These are phyloP conservation scores for Ormia ochracea DNA, from an alignment of 2,888 invertebrate genomes.

Conservation along the genomic window DNA sequence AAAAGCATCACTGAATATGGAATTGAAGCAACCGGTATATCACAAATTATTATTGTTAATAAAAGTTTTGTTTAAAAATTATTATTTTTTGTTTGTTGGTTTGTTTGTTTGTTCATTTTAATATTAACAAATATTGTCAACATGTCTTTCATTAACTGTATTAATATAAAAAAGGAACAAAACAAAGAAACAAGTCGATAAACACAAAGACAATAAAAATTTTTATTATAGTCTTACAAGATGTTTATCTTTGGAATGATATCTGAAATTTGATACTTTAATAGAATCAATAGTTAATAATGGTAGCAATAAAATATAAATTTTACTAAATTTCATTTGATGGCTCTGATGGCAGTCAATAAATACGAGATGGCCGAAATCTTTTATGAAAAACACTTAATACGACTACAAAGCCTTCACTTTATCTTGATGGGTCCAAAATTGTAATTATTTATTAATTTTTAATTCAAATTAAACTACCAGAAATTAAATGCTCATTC, in stretches of 20 bases:
- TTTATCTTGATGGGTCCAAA: not conserved
- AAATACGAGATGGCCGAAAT: not conserved
- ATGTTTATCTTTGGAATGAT: not conserved
- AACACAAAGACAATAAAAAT: not conserved
- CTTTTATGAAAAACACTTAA: not conserved
- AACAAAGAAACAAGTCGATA: not conserved
- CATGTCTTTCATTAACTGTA: slow-evolving; percentile 30
- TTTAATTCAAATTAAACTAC: not conserved
- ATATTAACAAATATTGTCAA: not conserved
- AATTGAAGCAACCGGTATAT: too few species aligned
- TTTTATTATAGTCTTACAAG: not conserved
- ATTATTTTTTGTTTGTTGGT: too few species aligned
- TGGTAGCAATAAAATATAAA: slow-evolving; percentile 24
- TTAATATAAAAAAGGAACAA: not conserved
- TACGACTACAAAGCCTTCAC: not conserved
- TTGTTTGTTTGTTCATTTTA: not conserved
- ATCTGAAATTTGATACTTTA: slow-evolving; percentile 22
- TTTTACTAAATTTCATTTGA: not conserved
- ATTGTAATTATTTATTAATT: not conserved
- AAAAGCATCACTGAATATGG: too few species aligned
- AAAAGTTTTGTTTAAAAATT: too few species aligned
- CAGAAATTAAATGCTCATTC: not conserved
- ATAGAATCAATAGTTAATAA: slow-evolving; percentile 26
- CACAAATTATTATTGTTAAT: too few species aligned
- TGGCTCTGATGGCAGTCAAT: too few species aligned